Evolutionary conservation across 2,113 vertebrate genomes (phyloP).

Genomic region (Pyxicephalus adspersus): DNA sequence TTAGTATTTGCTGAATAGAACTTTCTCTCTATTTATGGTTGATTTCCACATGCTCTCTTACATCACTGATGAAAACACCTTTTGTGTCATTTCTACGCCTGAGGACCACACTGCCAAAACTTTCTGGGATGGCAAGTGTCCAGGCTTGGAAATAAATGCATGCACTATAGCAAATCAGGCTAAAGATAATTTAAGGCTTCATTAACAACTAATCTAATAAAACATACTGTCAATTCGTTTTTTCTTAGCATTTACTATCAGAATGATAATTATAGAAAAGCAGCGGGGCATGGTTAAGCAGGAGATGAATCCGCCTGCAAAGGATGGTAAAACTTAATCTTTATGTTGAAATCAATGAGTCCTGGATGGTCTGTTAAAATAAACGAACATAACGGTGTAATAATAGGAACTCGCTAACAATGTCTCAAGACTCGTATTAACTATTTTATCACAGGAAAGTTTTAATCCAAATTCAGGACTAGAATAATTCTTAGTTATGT

Average conservation of each 20-base stretch:
- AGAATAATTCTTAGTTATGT: too few species aligned
- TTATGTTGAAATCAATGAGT: too few species aligned
- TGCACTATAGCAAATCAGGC: not conserved
- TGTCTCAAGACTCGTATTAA: too few species aligned
- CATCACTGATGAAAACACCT: slow-evolving; percentile 5
- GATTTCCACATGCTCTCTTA: slow-evolving; percentile 16
- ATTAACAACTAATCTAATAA: slow-evolving; percentile 10
- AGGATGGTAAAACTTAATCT: not conserved
- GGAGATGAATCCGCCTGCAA: not conserved
- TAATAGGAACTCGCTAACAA: too few species aligned
- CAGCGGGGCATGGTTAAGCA: not conserved
- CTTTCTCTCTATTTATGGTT: slow-evolving; percentile 1
- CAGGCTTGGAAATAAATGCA: not conserved
- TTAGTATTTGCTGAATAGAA: slow-evolving; percentile 30
- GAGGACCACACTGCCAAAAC: not conserved
- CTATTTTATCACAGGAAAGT: too few species aligned
- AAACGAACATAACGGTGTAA: too few species aligned
- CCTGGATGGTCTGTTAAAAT: too few species aligned
- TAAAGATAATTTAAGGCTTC: not conserved
- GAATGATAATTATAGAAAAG: slow-evolving; percentile 7
- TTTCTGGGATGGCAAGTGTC: not conserved
- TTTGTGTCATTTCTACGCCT: not conserved
- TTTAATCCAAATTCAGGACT: too few species aligned
- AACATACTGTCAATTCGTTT: not conserved
- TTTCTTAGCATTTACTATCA: slow-evolving; percentile 2